These are phyloP conservation scores for Antheraea mylitta DNA, from an alignment of 1,140 invertebrate genomes.

Conservation along the genomic window DNA sequence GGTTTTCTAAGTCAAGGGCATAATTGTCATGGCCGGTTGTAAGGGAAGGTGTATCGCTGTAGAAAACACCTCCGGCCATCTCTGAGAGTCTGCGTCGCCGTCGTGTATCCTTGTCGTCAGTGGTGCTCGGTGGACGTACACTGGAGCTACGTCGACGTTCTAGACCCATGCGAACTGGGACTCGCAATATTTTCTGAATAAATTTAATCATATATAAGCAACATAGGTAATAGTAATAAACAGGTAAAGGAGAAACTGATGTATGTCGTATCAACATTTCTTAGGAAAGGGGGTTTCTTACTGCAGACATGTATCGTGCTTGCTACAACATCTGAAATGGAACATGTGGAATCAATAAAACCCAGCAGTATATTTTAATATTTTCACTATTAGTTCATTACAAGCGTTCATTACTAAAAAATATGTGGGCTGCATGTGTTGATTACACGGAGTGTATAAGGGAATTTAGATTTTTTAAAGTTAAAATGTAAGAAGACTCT, in stretches of 20 bases:
- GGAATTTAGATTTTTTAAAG: too few relatives aligned
- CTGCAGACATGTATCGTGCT: too few relatives aligned
- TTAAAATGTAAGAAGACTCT: too few relatives aligned
- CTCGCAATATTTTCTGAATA: conserved; percentile 48
- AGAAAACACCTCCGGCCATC: conserved; percentile 68
- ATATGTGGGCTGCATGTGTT: too few relatives aligned
- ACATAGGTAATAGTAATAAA: background rate
- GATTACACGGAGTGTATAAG: too few relatives aligned
- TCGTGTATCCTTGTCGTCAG: conserved; percentile 65
- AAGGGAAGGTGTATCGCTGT: conserved; percentile 56
- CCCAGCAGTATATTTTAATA: too few relatives aligned
- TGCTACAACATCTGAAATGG: too few relatives aligned
- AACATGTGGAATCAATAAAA: too few relatives aligned
- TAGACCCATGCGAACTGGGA: conserved; percentile 52
- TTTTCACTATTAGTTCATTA: too few relatives aligned
- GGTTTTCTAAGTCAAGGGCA: conserved; percentile 57
- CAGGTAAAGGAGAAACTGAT: background rate
- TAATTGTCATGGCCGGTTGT: conserved; percentile 58
- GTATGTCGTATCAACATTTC: too few relatives aligned
- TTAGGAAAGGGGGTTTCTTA: too few relatives aligned
- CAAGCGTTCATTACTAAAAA: too few relatives aligned
- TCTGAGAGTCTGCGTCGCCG: conserved; percentile 63
- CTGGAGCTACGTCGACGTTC: conserved; percentile 66
- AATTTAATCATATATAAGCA: background rate
- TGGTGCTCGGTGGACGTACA: conserved; percentile 58